Conservation (phyloP, 2,888 invertebrate genomes). For the Nymphalis polychloros region DNA sequence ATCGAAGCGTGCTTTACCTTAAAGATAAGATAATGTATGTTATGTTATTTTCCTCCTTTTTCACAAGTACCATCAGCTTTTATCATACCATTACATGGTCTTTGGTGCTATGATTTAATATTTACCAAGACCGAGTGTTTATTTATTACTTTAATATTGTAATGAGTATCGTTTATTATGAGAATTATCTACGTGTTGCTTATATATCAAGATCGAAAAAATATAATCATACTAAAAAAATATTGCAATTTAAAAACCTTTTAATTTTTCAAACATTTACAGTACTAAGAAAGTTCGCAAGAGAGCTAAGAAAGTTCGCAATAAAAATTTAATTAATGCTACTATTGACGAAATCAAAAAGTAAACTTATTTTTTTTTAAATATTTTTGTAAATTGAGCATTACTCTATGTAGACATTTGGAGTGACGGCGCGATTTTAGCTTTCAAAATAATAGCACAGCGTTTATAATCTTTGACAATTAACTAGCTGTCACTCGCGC, state of each 20-base stretch:
- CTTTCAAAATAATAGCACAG: conserved; percentile 20
- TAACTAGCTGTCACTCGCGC: conserved; percentile 31
- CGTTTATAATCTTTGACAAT: conserved; percentile 33
- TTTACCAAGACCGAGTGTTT: conserved; percentile 16
- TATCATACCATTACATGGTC: conserved; percentile 34
- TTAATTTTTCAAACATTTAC: background rate
- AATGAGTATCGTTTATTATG: conserved; percentile 21
- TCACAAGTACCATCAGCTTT: conserved; percentile 22
- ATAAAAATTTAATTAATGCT: background rate
- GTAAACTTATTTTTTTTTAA: background rate
- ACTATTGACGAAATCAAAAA: no score
- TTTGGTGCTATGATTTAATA: conserved; percentile 34
- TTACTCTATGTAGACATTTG: conserved; percentile 1
- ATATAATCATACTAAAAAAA: background rate
- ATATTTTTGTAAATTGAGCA: background rate
- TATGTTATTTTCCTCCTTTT: conserved; percentile 16
- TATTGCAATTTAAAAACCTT: background rate
- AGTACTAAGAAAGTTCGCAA: background rate
- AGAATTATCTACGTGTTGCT: background rate
- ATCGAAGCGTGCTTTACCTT: conserved; percentile 18
- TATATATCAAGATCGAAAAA: background rate
- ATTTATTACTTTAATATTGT: conserved; percentile 30
- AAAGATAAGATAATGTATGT: conserved; percentile 12
- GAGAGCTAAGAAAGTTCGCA: no score
- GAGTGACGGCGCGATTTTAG: conserved; percentile 10